Evolutionary conservation across 2,797 vertebrate genomes (phyloP).

Genomic region (Naso thynnoides): DNA sequence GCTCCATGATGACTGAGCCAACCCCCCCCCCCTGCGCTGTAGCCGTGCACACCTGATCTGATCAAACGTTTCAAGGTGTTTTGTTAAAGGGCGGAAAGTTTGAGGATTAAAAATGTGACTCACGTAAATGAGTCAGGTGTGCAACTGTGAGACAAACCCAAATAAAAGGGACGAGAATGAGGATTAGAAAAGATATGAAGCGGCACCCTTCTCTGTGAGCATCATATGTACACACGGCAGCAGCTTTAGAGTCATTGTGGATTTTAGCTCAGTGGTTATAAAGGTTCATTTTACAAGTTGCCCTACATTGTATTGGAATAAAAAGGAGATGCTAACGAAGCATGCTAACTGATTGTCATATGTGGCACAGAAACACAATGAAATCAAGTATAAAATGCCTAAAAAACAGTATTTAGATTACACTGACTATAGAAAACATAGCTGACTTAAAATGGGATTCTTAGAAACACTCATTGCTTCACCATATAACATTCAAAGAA

Average conservation of each 20-base stretch:
- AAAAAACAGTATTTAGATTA: not conserved
- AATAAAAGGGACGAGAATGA: not conserved
- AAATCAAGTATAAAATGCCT: not conserved
- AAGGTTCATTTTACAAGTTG: not conserved
- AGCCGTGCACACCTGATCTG: constrained; percentile 4
- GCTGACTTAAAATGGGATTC: not conserved
- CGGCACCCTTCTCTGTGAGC: not conserved
- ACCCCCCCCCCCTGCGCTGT: too few relatives aligned
- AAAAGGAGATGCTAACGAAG: not conserved
- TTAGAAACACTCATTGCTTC: not conserved
- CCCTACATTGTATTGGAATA: not conserved
- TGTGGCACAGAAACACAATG: not conserved
- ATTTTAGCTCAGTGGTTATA: too few relatives aligned
- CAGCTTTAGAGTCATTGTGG: not conserved
- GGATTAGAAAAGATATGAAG: not conserved
- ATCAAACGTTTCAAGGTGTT: constrained; percentile 14
- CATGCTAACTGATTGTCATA: not conserved
- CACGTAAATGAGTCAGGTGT: constrained; percentile 21
- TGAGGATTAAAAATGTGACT: not conserved
- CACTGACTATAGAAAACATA: not conserved
- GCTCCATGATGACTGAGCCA: not conserved
- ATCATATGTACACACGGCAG: too few relatives aligned
- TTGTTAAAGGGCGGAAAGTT: constrained; percentile 32
- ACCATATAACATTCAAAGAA: not conserved
- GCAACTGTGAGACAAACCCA: not conserved